Evolutionary conservation across 2,888 invertebrate species (phyloP), one percentile per base, ranked within the genome.

Genomic region (Nemotelus nigrinus): DNA sequence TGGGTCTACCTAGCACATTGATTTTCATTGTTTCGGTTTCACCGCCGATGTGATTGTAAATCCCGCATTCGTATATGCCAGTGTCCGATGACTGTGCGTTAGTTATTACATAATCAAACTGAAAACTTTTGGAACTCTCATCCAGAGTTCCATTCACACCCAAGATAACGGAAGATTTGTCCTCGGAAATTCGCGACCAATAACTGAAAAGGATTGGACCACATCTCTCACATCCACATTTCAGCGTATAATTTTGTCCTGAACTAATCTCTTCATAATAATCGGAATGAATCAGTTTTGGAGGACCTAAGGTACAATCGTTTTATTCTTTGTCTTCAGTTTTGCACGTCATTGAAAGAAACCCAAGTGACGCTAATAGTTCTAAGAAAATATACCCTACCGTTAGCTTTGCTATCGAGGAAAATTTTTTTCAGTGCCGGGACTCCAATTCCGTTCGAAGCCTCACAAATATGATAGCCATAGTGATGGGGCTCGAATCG

Each of bases 11-110:
- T 76, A 89, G 85, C 79, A 90, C 89, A 25, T 88, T 87, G 50
- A 90, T 84, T 25, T 85, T 83, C 48, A 89, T 82, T 70, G 82
- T 85, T 2, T 86, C 87, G n/a, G 86, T 84, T 63, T 83, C 83
- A n/a, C 81, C 82, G 2, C 89, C 90, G 82, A 88, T 88, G 70
- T 85, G 84, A 82, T 90, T 90, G 81, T 86, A 84, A 6, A 88
- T 88, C 44, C 83, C 83, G 83, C 90, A 90, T 0, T 86, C 85
- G 83, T 89, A 90, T 63, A 83, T 83, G 7, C 89, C 89, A 71
- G 84, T 85, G 81, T 89, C 87, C 4, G 53, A 55, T 41, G 70
- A n/a, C 10, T 53, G 25, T 5, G 43, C 2, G 44, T 70, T 70
- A 5, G 10, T 8, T 44, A 70, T n/a, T 3, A 43, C 3, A 41